Evolutionary conservation across 1,140 invertebrate genomes (phyloP).

Genomic region (Drosophila mauritiana): DNA sequence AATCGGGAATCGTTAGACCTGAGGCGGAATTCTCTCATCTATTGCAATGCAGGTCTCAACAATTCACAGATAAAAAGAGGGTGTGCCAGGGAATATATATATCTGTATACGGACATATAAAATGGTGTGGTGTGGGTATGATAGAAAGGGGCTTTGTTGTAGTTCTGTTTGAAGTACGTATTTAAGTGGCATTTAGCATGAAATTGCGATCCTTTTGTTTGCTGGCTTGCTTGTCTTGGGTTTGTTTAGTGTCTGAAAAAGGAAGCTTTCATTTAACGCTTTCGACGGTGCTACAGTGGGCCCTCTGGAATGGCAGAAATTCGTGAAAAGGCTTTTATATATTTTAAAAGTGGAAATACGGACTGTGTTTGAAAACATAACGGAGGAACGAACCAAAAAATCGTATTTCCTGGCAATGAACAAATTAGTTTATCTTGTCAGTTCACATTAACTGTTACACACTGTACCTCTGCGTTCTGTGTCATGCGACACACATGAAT

Average conservation of each 20-base stretch:
- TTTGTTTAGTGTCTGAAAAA: conserved; percentile 31
- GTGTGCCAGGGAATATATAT: conserved; percentile 14
- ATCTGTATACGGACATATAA: not conserved
- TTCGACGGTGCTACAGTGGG: conserved; percentile 51
- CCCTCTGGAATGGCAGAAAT: not conserved
- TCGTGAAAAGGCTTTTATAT: not conserved
- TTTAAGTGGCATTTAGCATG: conserved; percentile 64
- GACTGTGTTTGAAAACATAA: too few species aligned
- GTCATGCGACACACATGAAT: conserved; percentile 51
- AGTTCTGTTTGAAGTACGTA: conserved; percentile 38
- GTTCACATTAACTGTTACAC: not conserved
- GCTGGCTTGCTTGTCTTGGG: conserved; percentile 21
- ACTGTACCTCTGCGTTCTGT: conserved; percentile 20
- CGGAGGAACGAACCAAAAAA: not conserved
- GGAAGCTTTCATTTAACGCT: conserved; percentile 60
- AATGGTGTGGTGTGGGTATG: not conserved
- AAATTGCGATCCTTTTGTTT: conserved; percentile 65
- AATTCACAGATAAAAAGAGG: conserved; percentile 2
- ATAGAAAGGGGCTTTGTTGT: conserved; percentile 43
- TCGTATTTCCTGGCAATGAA: conserved; percentile 2
- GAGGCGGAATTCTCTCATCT: conserved; percentile 9
- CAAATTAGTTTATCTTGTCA: not conserved
- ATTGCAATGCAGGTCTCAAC: conserved; percentile 29
- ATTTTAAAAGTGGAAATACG: too few species aligned
- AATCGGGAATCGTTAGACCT: conserved; percentile 32